These are phyloP conservation scores for Gobius niger DNA, from an alignment of 2,113 vertebrate genomes.

Conservation along the genomic window DNA sequence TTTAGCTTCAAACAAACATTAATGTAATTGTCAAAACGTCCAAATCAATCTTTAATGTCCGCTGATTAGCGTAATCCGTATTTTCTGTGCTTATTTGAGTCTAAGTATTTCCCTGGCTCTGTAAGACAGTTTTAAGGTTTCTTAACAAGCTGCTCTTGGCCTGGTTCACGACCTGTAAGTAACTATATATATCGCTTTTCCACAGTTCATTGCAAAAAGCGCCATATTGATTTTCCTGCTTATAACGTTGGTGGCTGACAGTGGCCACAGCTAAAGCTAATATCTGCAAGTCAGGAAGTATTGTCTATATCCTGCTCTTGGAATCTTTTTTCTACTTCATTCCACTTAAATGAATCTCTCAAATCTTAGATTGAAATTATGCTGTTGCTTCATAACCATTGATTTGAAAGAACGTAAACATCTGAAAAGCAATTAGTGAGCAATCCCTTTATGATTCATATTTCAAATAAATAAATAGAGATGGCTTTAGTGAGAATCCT, in stretches of 20 bases:
- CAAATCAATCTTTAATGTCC: no score
- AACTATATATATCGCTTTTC: conserved; percentile 27
- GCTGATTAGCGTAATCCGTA: no score
- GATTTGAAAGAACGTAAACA: conserved; percentile 3
- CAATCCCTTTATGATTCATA: background rate
- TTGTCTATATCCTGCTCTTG: conserved; percentile 12
- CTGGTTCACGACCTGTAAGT: conserved; percentile 32
- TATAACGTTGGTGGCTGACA: conserved; percentile 55
- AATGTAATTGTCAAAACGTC: no score
- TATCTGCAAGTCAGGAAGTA: conserved; percentile 33
- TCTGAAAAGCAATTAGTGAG: background rate
- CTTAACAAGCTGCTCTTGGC: background rate
- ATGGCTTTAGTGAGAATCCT: background rate
- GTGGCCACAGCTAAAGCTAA: conserved; percentile 37
- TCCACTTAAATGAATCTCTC: background rate
- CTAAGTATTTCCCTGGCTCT: background rate
- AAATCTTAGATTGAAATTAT: no score
- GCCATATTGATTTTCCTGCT: conserved; percentile 62
- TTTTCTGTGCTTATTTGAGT: background rate
- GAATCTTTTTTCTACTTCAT: conserved; percentile 12
- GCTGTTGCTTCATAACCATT: background rate
- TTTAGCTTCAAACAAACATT: no score
- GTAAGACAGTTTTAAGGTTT: background rate
- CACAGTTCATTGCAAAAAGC: conserved; percentile 32
- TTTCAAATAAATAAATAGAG: background rate